These are phyloP conservation scores for Paedocypris micromegethes DNA, from an alignment of 2,797 vertebrate genomes.

Conservation along the genomic window DNA sequence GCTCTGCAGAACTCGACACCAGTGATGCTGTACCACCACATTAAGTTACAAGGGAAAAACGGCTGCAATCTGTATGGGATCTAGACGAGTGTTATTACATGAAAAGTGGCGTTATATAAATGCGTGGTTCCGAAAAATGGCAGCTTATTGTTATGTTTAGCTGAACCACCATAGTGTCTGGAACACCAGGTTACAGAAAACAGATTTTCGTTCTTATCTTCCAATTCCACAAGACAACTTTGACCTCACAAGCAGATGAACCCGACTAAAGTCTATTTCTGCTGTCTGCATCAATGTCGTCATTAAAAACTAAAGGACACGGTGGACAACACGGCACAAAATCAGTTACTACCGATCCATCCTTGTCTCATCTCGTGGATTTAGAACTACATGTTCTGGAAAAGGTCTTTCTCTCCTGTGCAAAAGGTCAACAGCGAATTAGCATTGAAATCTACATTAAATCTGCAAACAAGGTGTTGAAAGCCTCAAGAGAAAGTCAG, in stretches of 20 bases:
- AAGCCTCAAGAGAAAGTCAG: too few relatives aligned
- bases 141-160: neutral
- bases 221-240: neutral
- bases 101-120: too few relatives aligned
- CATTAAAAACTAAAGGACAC: conserved; percentile 43
- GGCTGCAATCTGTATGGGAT: neutral
- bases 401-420: conserved; percentile 6
- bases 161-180: neutral
- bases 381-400: neutral
- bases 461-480: too few relatives aligned
- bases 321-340: conserved; percentile 20
- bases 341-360: conserved; percentile 15
- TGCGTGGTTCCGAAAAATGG: too few relatives aligned
- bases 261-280: conserved; percentile 10
- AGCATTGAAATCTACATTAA: too few relatives aligned
- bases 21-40: conserved; percentile 3
- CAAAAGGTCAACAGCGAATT: neutral
- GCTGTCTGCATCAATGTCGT: conserved; percentile 24
- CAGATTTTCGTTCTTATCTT: neutral
- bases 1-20: neutral
- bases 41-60: neutral
- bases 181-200: neutral
- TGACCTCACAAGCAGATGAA: conserved; percentile 6
- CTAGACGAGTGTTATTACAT: neutral
- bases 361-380: conserved; percentile 15